Conservation (phyloP, 1,140 invertebrate genomes). For the Papilio xuthus region DNA sequence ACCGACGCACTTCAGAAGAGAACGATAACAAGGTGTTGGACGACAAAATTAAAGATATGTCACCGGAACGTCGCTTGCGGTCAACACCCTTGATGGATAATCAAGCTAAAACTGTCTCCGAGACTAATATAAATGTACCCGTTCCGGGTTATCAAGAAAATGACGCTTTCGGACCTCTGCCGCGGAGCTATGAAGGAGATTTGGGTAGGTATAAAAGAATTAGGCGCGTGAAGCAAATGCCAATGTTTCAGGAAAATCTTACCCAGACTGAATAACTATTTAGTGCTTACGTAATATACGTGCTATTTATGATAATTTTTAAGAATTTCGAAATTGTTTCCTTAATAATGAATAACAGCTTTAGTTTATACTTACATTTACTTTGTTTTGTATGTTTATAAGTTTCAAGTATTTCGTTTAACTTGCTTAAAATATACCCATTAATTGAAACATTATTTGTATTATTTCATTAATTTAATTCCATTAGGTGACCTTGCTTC, state of each 20-base stretch:
- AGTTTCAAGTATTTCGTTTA: slow-evolving; percentile 47
- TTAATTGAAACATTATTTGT: neutral
- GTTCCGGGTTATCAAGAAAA: slow-evolving; percentile 54
- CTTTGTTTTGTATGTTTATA: slow-evolving; percentile 51
- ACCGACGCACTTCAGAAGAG: slow-evolving; percentile 49
- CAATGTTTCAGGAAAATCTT: slow-evolving; percentile 33
- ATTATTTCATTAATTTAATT: neutral
- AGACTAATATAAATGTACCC: slow-evolving; percentile 50
- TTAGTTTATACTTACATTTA: slow-evolving; percentile 50
- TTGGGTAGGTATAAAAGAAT: slow-evolving; percentile 68
- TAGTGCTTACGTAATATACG: slow-evolving; percentile 31
- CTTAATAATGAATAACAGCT: slow-evolving; percentile 39
- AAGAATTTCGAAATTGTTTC: slow-evolving; percentile 49
- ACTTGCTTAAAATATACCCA: slow-evolving; percentile 24
- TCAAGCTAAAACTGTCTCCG: slow-evolving; percentile 44
- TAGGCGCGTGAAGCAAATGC: slow-evolving; percentile 56
- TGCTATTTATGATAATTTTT: slow-evolving; percentile 41
- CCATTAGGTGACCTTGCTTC: neutral
- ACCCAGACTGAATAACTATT: slow-evolving; percentile 30
- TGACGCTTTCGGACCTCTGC: slow-evolving; percentile 60
- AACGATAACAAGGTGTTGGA: slow-evolving; percentile 39
- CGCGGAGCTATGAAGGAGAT: slow-evolving; percentile 60
- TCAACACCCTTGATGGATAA: slow-evolving; percentile 42
- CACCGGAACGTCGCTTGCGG: slow-evolving; percentile 39
- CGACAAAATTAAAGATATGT: slow-evolving; percentile 36